Evolutionary conservation across 2,797 vertebrate species (phyloP).

Genomic region (Acipenser ruthenus): DNA sequence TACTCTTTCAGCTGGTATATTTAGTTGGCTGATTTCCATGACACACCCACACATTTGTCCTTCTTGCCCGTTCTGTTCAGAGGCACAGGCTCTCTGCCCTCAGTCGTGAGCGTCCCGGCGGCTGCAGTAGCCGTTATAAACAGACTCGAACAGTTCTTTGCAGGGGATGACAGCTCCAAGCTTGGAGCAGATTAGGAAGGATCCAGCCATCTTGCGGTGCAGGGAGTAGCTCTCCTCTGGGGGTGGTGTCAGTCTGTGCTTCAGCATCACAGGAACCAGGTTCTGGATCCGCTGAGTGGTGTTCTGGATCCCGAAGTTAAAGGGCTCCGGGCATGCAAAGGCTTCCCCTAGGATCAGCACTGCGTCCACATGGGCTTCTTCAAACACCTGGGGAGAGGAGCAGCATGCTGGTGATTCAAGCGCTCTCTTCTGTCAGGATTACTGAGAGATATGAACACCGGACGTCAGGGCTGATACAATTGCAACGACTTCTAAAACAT

Average conservation of each 20-base stretch:
- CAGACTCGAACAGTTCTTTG: constrained; percentile 67
- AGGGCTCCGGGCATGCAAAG: constrained; percentile 59
- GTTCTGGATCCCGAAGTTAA: constrained; percentile 73
- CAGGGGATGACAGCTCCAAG: constrained; percentile 66
- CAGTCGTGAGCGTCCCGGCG: too few species aligned
- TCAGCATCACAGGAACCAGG: constrained; percentile 74
- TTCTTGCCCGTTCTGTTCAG: too few species aligned
- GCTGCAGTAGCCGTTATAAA: constrained; percentile 52
- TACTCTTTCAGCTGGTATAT: too few species aligned
- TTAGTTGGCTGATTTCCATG: too few species aligned
- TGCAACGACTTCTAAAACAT: neutral
- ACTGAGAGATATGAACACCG: too few species aligned
- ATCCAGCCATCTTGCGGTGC: constrained; percentile 85
- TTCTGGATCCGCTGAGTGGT: constrained; percentile 71
- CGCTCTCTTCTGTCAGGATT: too few species aligned
- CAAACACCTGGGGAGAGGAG: constrained; percentile 52
- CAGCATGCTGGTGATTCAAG: too few species aligned
- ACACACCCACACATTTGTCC: too few species aligned
- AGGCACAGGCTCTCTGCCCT: too few species aligned
- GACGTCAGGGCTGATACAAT: neutral
- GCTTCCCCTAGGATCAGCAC: constrained; percentile 87
- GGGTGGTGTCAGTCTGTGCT: constrained; percentile 74
- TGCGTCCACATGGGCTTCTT: constrained; percentile 74
- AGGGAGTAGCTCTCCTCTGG: constrained; percentile 81
- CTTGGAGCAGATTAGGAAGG: constrained; percentile 84